Percentiles rank a stretch among this genome's conserved stretches.
Conservation (phyloP, 30 jellyfish, hydroid and myxozoan genomes). For the Sanderia malayensis region DNA sequence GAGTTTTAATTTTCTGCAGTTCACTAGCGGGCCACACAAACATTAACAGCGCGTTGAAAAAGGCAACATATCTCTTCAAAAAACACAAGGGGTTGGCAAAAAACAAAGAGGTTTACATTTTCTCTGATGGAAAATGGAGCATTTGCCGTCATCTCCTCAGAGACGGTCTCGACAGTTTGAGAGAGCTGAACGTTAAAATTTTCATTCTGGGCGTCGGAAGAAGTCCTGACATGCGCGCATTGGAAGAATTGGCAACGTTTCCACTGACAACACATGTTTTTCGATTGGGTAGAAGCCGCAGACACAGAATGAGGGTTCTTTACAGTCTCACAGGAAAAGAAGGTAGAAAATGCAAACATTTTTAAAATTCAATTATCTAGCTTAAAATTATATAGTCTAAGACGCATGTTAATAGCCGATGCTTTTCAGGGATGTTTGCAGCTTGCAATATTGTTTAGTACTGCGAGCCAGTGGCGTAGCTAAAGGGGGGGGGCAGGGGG, state of each 20-base stretch:
- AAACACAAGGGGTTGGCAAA: constrained; percentile 31
- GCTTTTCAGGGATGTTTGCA: too few relatives aligned
- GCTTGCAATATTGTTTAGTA: too few relatives aligned
- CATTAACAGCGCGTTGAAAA: constrained; percentile 22
- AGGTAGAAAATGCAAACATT: neutral
- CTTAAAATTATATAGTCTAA: neutral
- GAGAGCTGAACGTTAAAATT: constrained; percentile 11
- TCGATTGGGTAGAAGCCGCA: neutral
- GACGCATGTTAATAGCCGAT: too few relatives aligned
- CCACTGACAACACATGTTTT: neutral
- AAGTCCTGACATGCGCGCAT: neutral
- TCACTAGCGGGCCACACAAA: constrained; percentile 37
- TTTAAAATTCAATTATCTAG: neutral
- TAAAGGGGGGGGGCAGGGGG: too few relatives aligned
- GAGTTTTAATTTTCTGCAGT: too few relatives aligned
- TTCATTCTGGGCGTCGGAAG: constrained; percentile 28
- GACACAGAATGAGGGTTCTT: neutral
- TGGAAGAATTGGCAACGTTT: neutral
- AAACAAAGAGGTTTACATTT: constrained; percentile 21
- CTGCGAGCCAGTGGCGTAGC: too few relatives aligned
- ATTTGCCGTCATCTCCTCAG: constrained; percentile 13
- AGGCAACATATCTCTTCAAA: constrained; percentile 24
- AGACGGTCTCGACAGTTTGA: neutral
- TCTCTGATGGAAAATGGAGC: constrained; percentile 60
- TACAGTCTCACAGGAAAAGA: neutral